phyloP scores from a whole-genome alignment of 2,797 vertebrate genomes.

The Holocentrus rufus region DNA sequence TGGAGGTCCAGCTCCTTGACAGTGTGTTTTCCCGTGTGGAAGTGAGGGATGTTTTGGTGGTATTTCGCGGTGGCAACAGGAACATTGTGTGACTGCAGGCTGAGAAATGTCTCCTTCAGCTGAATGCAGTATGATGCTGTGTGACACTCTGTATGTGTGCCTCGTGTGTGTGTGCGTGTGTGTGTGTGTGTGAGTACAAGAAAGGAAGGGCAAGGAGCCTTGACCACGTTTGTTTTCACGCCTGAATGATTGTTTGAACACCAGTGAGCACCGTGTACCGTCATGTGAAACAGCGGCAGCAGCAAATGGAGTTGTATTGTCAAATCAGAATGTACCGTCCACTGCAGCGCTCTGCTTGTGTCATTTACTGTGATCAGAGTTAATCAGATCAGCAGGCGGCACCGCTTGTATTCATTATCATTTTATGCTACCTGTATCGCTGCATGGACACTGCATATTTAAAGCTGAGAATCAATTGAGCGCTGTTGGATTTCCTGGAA shows the following conservation, averaged over 20 bases:
- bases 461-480: conserved; percentile 12
- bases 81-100: not conserved
- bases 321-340: not conserved
- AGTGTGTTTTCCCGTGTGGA: no score
- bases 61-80: not conserved
- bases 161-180: conserved; percentile 8
- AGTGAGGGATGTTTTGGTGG: not conserved
- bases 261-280: not conserved
- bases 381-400: not conserved
- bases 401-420: not conserved
- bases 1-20: not conserved
- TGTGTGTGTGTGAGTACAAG: not conserved
- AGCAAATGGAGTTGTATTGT: not conserved
- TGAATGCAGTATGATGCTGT: not conserved
- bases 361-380: not conserved
- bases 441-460: conserved; percentile 4
- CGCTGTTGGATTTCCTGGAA: conserved; percentile 24
- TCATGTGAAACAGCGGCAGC: no score
- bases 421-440: not conserved
- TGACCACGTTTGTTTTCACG: not conserved
- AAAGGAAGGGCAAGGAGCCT: not conserved
- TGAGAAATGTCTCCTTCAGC: not conserved
- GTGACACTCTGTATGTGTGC: not conserved
- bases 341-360: no score
- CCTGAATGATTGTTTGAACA: not conserved